Conservation (phyloP, 2,113 vertebrate genomes). For the Oryzias melastigma region DNA sequence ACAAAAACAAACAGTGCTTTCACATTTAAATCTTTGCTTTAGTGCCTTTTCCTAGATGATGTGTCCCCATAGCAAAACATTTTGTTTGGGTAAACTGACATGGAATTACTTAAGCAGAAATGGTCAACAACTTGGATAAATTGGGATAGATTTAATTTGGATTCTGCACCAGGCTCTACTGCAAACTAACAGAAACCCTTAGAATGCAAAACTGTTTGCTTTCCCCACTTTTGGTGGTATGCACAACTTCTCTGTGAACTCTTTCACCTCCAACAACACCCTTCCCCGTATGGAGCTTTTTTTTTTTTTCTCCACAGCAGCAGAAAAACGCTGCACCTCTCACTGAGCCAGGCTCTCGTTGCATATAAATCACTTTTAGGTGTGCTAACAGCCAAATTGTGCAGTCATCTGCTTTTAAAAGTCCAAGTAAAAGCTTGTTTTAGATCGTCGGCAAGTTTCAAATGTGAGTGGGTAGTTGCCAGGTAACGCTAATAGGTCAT, state of each 20-base stretch:
- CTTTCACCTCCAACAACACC: not conserved
- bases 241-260: not conserved
- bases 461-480: constrained; percentile 41
- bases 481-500: constrained; percentile 24
- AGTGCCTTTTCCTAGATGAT: no score
- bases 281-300: no score
- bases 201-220: not conserved
- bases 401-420: constrained; percentile 16
- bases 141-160: no score
- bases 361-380: not conserved
- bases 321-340: not conserved
- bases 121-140: no score
- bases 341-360: constrained; percentile 9
- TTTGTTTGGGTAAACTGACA: no score
- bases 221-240: not conserved
- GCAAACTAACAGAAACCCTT: not conserved
- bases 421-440: constrained; percentile 20
- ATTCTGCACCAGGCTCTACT: not conserved
- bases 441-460: constrained; percentile 32
- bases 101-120: no score
- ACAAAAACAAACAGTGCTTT: no score
- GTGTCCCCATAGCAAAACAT: no score
- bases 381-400: not conserved
- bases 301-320: not conserved
- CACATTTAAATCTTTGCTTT: no score